These are phyloP conservation scores for Bagarius yarrelli DNA, from an alignment of 2,113 vertebrate species.

Conservation along the genomic window DNA sequence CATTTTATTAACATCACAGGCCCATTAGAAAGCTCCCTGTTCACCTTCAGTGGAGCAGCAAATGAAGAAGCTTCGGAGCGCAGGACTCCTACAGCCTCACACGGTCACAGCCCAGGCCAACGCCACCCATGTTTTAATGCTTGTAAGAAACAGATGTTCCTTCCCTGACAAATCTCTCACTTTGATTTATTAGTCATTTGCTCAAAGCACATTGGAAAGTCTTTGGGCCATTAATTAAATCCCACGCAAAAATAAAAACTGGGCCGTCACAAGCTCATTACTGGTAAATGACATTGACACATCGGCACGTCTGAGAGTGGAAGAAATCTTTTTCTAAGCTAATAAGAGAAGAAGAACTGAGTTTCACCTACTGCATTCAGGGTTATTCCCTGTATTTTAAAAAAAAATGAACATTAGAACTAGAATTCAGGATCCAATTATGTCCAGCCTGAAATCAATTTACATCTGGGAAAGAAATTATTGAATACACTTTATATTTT, in stretches of 20 bases:
- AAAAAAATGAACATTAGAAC: constrained; percentile 8
- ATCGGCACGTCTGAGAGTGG: constrained; percentile 88
- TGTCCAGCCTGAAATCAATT: background rate
- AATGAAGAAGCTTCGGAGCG: constrained; percentile 93
- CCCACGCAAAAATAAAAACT: constrained; percentile 87
- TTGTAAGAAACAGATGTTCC: constrained; percentile 97
- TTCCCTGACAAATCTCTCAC: constrained; percentile 93
- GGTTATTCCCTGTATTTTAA: background rate
- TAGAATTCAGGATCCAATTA: background rate
- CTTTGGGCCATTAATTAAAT: constrained; percentile 96
- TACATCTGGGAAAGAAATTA: background rate
- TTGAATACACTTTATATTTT: background rate
- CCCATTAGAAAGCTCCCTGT: constrained; percentile 97
- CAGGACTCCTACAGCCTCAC: constrained; percentile 87
- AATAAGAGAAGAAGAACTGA: background rate
- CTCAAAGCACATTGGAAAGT: constrained; percentile 94
- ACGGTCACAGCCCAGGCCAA: constrained; percentile 81
- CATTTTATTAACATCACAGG: constrained; percentile 97
- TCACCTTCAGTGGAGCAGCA: constrained; percentile 99
- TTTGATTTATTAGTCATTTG: constrained; percentile 98
- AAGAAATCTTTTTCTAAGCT: constrained; percentile 69
- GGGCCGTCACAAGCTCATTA: constrained; percentile 83
- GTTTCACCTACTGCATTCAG: background rate
- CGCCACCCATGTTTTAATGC: constrained; percentile 86
- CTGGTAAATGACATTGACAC: constrained; percentile 91